Base-by-base conservation (phyloP, 2,113 vertebrate species). In the Tachysurus fulvidraco region DNA sequence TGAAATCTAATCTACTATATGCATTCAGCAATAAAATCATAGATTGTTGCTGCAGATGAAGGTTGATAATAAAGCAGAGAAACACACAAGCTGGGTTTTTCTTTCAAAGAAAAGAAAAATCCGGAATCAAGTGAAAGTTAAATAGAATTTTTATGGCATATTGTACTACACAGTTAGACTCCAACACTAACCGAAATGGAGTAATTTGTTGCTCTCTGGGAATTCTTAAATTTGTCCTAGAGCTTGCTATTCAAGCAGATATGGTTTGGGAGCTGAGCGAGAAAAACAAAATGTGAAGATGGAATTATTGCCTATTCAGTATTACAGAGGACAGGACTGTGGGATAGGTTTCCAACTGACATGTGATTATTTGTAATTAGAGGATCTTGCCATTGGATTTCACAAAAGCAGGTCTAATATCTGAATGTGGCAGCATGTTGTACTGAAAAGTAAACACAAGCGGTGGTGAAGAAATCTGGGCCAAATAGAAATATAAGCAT, bases 201-300 rank as follows among this genome's bases (percentile, higher is more conserved):
- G 50, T 64, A 57, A 65, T 86, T 55, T 80, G n/a, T 86, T 80
- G 77, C 77, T 85, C 69, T 60, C 46, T 79, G 77, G 62, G 77
- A 86, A 46, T 57, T 54, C 76, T 60, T 46, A 54, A 28, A 74
- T 83, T 74, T 74, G n/a, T 59, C 4, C 41, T 25, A 36, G 59
- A 44, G 23, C 36, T 71, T 60, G n/a, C 54, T 71, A 50, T 73
- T 44, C 65, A 81, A 60, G n/a, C 25, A 73, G 25, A 59, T 74
- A 36, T 46, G 57, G 54, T 10, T 73, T 82, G 64, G 54, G 12
- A 74, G 65, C 55, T 28, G 54, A 21, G n/a, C 41, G 50, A 83
- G 81, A 81, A 80, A 81, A 67, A 25, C 54, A 17, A 55, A 76
- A 78, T 30, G 50, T 44, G 4, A 41, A 57, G 52, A 55, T 81